These are phyloP conservation scores for Cheilosia urbana DNA, from an alignment of 2,888 invertebrate genomes.

Conservation along the genomic window DNA sequence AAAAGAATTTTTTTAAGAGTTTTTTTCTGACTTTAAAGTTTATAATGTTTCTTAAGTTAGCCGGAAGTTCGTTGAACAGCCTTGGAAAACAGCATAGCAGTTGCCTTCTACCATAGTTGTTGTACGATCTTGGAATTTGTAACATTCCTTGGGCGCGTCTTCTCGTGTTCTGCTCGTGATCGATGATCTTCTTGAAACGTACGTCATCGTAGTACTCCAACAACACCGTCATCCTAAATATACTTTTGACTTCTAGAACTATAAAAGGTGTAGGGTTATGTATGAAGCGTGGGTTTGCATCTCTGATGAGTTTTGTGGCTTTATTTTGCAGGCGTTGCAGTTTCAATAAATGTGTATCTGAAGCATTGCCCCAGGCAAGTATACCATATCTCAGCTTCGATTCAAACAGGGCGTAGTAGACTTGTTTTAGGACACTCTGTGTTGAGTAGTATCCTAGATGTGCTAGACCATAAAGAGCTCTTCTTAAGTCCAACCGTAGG, in stretches of 20 bases:
- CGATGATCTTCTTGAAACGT: neutral
- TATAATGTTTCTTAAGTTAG: neutral
- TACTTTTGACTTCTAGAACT: neutral
- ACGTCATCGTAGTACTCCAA: neutral
- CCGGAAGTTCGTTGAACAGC: neutral
- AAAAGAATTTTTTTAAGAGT: neutral
- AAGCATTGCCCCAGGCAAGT: constrained; percentile 12
- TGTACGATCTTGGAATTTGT: neutral
- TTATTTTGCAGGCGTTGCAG: constrained; percentile 5
- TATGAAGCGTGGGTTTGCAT: neutral
- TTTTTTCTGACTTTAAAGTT: neutral
- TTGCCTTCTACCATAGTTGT: neutral
- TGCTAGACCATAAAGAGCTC: constrained; percentile 6
- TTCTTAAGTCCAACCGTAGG: constrained; percentile 2
- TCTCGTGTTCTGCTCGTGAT: neutral
- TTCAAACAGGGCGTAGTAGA: constrained; percentile 11
- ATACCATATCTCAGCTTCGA: constrained; percentile 4
- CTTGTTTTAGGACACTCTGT: neutral
- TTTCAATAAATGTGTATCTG: neutral
- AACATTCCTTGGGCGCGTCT: neutral
- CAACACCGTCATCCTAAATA: constrained; percentile 1
- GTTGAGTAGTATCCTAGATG: constrained; percentile 4
- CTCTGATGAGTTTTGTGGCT: neutral
- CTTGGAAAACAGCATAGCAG: neutral
- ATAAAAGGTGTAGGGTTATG: too few relatives aligned